These are phyloP conservation scores for Cephalopholis sonnerati DNA, from an alignment of 2,113 vertebrate genomes.

Conservation along the genomic window DNA sequence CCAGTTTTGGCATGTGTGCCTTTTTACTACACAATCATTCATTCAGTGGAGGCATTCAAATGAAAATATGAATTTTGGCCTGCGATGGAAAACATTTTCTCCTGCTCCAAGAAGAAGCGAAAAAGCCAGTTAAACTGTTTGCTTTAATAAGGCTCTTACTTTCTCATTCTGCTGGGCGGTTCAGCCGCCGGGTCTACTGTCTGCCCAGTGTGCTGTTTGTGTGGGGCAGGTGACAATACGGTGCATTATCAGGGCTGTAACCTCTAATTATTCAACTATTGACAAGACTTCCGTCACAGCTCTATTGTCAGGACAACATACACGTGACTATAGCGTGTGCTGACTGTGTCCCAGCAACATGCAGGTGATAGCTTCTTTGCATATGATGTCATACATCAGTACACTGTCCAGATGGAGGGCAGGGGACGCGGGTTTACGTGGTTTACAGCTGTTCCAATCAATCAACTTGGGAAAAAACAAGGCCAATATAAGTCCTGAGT, in stretches of 20 bases:
- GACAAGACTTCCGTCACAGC: background rate
- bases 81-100: slow-evolving; percentile 53
- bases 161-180: slow-evolving; percentile 20
- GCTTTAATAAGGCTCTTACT: slow-evolving; percentile 52
- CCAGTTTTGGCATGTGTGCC: slow-evolving; percentile 46
- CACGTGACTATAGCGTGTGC: background rate
- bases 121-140: slow-evolving; percentile 61
- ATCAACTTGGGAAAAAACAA: too few relatives aligned
- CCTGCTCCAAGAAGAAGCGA: slow-evolving; percentile 44
- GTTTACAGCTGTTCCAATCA: too few relatives aligned
- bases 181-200: slow-evolving; percentile 14
- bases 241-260: slow-evolving; percentile 26
- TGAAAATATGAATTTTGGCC: slow-evolving; percentile 67
- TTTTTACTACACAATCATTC: slow-evolving; percentile 58
- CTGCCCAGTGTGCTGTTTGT: slow-evolving; percentile 20
- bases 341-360: background rate
- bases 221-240: slow-evolving; percentile 28
- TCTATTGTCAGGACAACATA: background rate
- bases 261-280: slow-evolving; percentile 29
- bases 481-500: too few relatives aligned
- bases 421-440: too few relatives aligned
- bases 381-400: too few relatives aligned
- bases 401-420: too few relatives aligned
- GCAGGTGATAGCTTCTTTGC: background rate
- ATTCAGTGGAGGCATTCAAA: slow-evolving; percentile 64